phyloP scores from a whole-genome alignment of 1,140 invertebrate species.

The Euwallacea similis region DNA sequence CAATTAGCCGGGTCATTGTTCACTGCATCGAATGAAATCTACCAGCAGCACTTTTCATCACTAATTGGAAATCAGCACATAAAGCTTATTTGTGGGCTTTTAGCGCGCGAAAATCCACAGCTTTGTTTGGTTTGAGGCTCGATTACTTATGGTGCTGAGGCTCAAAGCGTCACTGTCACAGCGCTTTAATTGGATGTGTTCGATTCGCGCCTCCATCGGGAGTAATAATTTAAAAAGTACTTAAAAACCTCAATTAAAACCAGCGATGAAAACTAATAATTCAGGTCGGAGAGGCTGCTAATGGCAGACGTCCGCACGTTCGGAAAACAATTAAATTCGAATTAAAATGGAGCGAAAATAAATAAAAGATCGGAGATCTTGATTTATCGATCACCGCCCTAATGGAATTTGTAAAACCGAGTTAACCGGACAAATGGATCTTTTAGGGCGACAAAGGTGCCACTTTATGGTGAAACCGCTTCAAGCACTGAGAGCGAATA shows the following conservation, averaged over 20 bases:
- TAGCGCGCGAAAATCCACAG: slow-evolving; percentile 3
- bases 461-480: not conserved
- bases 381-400: slow-evolving; percentile 3
- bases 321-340: slow-evolving; percentile 11
- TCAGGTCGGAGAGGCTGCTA: no score
- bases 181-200: not conserved
- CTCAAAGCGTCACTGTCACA: not conserved
- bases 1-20: slow-evolving; percentile 16
- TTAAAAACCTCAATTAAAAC: no score
- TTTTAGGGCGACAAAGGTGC: slow-evolving; percentile 1
- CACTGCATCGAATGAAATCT: slow-evolving; percentile 10
- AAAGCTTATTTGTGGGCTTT: slow-evolving; percentile 15
- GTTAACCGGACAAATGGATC: slow-evolving; percentile 3
- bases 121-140: slow-evolving; percentile 13
- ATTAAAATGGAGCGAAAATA: slow-evolving; percentile 9
- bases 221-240: no score
- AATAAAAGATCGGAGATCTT: slow-evolving; percentile 8
- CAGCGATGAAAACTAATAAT: no score
- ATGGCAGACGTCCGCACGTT: not conserved
- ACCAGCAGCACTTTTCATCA: slow-evolving; percentile 21
- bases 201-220: not conserved
- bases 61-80: slow-evolving; percentile 22
- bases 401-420: slow-evolving; percentile 14
- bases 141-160: slow-evolving; percentile 3
- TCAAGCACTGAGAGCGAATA: not conserved